These are phyloP conservation scores for Pteria penguin DNA, from an alignment of 2,888 invertebrate species.

Conservation along the genomic window DNA sequence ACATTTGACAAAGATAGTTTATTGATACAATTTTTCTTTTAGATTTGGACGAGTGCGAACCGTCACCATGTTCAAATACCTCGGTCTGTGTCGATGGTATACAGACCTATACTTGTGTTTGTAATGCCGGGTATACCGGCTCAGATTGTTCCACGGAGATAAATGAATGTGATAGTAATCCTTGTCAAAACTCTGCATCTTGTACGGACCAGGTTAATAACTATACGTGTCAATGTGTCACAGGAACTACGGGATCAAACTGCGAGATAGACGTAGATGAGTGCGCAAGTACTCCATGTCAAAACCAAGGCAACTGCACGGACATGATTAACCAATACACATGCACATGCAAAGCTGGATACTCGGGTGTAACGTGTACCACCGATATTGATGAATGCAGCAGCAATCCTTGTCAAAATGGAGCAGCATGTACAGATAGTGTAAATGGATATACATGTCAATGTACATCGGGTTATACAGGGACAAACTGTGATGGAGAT, in stretches of 20 bases:
- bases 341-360: conserved; percentile 90
- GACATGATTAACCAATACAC: conserved; percentile 82
- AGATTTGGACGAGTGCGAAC: conserved; percentile 83
- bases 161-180: conserved; percentile 60
- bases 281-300: conserved; percentile 90
- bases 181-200: conserved; percentile 61
- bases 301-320: conserved; percentile 83
- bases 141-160: conserved; percentile 64
- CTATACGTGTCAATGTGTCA: conserved; percentile 44
- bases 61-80: conserved; percentile 74
- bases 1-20: background rate
- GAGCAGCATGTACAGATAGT: conserved; percentile 26
- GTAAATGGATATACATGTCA: conserved; percentile 36
- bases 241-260: background rate
- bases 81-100: conserved; percentile 64
- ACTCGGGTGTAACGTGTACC: conserved; percentile 88
- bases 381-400: conserved; percentile 76
- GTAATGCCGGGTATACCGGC: conserved; percentile 61
- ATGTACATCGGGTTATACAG: conserved; percentile 2
- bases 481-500: background rate
- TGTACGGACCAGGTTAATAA: conserved; percentile 66
- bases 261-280: conserved; percentile 13
- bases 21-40: conserved; percentile 12
- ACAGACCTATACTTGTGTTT: conserved; percentile 65
- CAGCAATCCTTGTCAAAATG: conserved; percentile 82